A percentile compares a stretch with the other conserved stretches of the same genome.
These are phyloP conservation scores for Hecatera dysodea DNA, from an alignment of 2,888 invertebrate genomes.

Conservation along the genomic window DNA sequence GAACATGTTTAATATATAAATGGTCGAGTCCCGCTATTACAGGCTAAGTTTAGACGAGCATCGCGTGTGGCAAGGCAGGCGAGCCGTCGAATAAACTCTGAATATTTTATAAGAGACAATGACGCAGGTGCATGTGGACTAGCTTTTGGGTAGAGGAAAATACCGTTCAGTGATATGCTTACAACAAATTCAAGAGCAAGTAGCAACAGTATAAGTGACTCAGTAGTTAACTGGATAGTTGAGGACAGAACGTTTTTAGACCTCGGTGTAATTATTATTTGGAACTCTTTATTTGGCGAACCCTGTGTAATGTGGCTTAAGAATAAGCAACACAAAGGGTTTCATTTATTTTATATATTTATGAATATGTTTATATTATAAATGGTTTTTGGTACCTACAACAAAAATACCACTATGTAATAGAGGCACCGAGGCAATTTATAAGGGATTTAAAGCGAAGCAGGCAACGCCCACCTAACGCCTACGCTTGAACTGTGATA, in stretches of 20 bases:
- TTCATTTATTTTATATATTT: background rate
- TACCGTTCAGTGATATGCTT: slow-evolving; percentile 10
- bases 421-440: slow-evolving; percentile 40
- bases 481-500: slow-evolving; percentile 61
- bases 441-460: slow-evolving; percentile 55
- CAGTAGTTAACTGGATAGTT: background rate
- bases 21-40: slow-evolving; percentile 44
- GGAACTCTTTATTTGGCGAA: background rate
- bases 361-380: background rate
- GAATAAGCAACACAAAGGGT: background rate
- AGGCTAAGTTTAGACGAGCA: slow-evolving; percentile 51
- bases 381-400: slow-evolving; percentile 2
- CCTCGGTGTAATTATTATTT: background rate
- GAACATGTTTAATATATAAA: slow-evolving; percentile 53
- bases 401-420: slow-evolving; percentile 26
- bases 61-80: slow-evolving; percentile 46
- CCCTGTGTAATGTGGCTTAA: background rate
- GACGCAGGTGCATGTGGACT: slow-evolving; percentile 48
- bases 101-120: slow-evolving; percentile 63
- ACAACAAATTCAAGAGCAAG: slow-evolving; percentile 19
- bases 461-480: slow-evolving; percentile 65
- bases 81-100: slow-evolving; percentile 52
- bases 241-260: too few relatives aligned
- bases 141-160: slow-evolving; percentile 24
- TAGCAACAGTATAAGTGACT: background rate